A percentile compares a stretch with the other conserved stretches of the same genome.
Evolutionary conservation across 2,797 vertebrate genomes (phyloP).

Genomic region (Catostomus latipinnis): DNA sequence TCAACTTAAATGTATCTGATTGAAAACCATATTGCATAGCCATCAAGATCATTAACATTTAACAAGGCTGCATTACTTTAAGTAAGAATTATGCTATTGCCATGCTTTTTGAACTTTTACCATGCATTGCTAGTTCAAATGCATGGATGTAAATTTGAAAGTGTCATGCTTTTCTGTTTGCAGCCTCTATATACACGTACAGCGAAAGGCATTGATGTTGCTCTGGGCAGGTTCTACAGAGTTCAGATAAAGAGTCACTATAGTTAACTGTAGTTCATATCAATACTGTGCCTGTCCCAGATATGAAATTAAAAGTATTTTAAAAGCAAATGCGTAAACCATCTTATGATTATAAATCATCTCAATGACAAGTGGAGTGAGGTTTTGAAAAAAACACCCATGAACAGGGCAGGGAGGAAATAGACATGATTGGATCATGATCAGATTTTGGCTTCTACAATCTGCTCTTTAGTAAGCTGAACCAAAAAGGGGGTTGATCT

Average conservation of each 20-base stretch:
- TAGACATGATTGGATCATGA: not conserved
- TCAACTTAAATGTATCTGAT: too few relatives aligned
- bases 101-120: too few relatives aligned
- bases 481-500: not conserved
- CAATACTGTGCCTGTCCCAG: not conserved
- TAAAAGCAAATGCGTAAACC: not conserved
- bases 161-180: not conserved
- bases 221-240: not conserved
- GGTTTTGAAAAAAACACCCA: not conserved
- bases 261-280: not conserved
- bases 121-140: not conserved
- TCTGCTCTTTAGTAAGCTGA: not conserved
- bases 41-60: too few relatives aligned
- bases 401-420: slow-evolving; percentile 7
- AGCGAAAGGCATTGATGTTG: not conserved
- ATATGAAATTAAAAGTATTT: slow-evolving; percentile 29
- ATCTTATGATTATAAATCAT: not conserved
- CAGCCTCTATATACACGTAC: not conserved
- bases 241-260: not conserved
- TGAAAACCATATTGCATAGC: too few relatives aligned
- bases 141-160: not conserved
- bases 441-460: not conserved
- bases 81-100: too few relatives aligned
- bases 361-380: slow-evolving; percentile 4
- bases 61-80: too few relatives aligned